Evolutionary conservation across 1,140 invertebrate species (phyloP), one percentile per base, ranked within the genome.

Genomic region (Anagrus nilaparvatae): DNA sequence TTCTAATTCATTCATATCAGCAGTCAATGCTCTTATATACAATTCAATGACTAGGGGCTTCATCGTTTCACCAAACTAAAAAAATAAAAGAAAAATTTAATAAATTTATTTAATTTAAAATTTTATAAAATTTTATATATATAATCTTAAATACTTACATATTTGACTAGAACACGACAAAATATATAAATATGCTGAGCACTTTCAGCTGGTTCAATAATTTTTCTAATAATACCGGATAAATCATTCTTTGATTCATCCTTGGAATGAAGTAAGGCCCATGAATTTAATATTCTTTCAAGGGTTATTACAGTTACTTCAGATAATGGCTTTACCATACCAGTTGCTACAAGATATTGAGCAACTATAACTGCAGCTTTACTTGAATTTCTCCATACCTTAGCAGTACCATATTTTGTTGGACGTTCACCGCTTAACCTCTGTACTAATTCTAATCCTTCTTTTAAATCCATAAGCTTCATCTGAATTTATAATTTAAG

Each of bases 1-100:
- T 54, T 85, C 81, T 50, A 85, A 54, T 53, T 80, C 77, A 51
- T 85, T 87, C 74, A 84, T 79, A 51, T 84, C 82, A 5, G 76
- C 74, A 4, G 79, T 82, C 37, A 85, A 69, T 0, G 79, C 81
- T 40, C 77, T 70, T 17, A 85, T 78, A 54, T 82, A 84, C 14
- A 85, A 54, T 55, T 84, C 80, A 35, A 83, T 80, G 7, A 78
- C 73, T 40, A 84, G 71, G 12, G 78, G 66, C 49, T 75, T 75
- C 57, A 82, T 70, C 23, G 61, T 68, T 4, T 70, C 62, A 33
- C 70, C 74, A 58, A 76, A 77, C 78, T 80, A 63, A 53, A 60
- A 43, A 39, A 24, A 19, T 32, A 32, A 14, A 43, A 10, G 2
- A 21, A 23, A 19, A 42, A 20, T 55, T 55, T 30, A 55, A 57